These are phyloP conservation scores for Apostichopus californicus DNA, from an alignment of 35 echinoderm and acorn worm genomes.

Conservation along the genomic window DNA sequence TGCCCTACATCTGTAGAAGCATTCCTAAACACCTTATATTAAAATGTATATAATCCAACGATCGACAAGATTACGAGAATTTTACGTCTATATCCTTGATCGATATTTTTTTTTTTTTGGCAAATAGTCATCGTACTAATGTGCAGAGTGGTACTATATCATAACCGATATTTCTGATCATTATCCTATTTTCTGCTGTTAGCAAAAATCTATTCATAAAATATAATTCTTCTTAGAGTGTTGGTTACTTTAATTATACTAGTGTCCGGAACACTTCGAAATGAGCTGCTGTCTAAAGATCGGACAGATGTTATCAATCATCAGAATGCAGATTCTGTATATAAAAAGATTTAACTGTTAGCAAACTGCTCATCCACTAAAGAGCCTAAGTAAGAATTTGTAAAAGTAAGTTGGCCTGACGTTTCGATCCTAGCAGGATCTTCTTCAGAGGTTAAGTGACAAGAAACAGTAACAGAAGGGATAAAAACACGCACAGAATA, in stretches of 20 bases:
- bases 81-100: neutral
- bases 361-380: too few species aligned
- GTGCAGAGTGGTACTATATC: neutral
- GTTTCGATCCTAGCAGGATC: too few species aligned
- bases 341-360: too few species aligned
- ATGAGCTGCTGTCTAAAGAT: too few species aligned
- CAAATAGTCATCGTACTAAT: neutral
- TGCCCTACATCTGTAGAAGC: neutral
- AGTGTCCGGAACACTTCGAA: neutral
- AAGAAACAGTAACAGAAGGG: too few species aligned
- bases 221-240: neutral
- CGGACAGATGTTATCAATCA: too few species aligned
- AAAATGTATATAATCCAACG: neutral
- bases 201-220: neutral
- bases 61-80: slow-evolving; percentile 4
- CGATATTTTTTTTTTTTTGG: neutral
- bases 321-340: too few species aligned
- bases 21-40: neutral
- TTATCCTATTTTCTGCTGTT: neutral
- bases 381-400: too few species aligned
- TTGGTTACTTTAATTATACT: neutral
- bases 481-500: too few species aligned
- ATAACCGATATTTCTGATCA: neutral
- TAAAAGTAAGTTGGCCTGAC: too few species aligned
- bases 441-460: too few species aligned